Percentiles rank a stretch among this genome's conserved stretches.
These are phyloP conservation scores for Campoplex capitator DNA, from an alignment of 2,888 invertebrate species.

Conservation along the genomic window DNA sequence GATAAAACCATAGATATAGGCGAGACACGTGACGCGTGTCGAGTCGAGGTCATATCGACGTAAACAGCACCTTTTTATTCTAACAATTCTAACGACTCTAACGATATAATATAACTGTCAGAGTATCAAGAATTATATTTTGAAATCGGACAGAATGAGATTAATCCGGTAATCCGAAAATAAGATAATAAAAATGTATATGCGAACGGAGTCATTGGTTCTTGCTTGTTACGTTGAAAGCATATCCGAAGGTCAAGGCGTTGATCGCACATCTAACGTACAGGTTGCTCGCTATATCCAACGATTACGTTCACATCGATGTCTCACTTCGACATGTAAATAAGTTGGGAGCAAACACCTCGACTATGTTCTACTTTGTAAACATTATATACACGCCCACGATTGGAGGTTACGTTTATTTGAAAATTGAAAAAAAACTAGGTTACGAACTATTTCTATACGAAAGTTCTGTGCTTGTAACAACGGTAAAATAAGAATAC, in stretches of 20 bases:
- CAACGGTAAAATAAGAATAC: neutral
- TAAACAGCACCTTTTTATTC: constrained; percentile 2
- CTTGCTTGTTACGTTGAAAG: neutral
- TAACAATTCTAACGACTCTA: constrained; percentile 3
- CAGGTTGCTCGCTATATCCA: neutral
- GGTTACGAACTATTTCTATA: neutral
- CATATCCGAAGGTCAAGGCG: neutral
- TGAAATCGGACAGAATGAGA: neutral
- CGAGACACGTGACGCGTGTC: neutral
- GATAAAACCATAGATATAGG: neutral
- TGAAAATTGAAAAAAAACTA: neutral
- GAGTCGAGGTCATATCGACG: constrained; percentile 16
- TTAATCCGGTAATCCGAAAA: neutral
- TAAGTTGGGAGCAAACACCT: constrained; percentile 7
- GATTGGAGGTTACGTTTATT: neutral
- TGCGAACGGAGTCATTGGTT: neutral
- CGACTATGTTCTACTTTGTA: constrained; percentile 4
- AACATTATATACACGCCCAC: neutral
- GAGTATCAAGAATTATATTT: neutral
- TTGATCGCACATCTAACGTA: neutral
- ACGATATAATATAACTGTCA: neutral
- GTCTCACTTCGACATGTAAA: neutral
- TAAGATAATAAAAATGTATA: constrained; percentile 1
- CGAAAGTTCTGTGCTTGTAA: neutral
- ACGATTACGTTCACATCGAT: neutral